phyloP scores from a whole-genome alignment of 1,140 invertebrate species.

The Drosophila simulans region DNA sequence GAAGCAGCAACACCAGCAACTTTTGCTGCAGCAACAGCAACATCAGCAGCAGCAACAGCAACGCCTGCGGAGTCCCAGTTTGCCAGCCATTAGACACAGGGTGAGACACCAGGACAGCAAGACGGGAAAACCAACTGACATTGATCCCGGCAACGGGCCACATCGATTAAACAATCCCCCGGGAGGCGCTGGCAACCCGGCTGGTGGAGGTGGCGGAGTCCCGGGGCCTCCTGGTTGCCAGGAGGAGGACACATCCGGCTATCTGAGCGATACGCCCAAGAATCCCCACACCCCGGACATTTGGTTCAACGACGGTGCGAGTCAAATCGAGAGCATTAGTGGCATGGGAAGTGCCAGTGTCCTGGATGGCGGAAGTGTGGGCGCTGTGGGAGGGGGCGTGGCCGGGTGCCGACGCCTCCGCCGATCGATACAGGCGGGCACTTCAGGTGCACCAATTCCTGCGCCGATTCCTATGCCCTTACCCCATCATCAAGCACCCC shows the following conservation, averaged over 20 bases:
- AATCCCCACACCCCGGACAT: conserved; percentile 81
- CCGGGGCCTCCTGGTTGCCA: conserved; percentile 76
- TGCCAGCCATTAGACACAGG: conserved; percentile 74
- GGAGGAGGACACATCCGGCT: conserved; percentile 88
- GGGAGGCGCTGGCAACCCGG: conserved; percentile 25
- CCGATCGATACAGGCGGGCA: conserved; percentile 64
- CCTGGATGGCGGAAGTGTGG: conserved; percentile 30
- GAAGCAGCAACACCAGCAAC: conserved; percentile 48
- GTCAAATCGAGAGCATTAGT: conserved; percentile 75
- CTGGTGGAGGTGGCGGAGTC: conserved; percentile 12
- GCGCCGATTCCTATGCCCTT: conserved; percentile 17
- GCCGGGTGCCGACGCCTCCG: conserved; percentile 57
- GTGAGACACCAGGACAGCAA: conserved; percentile 47
- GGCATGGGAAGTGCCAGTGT: conserved; percentile 67
- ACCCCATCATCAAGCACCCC: conserved; percentile 9
- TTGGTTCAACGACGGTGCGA: conserved; percentile 80
- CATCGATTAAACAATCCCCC: conserved; percentile 67
- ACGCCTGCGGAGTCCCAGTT: conserved; percentile 79
- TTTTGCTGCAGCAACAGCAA: conserved; percentile 29
- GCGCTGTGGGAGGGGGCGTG: conserved; percentile 18
- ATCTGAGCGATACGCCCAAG: conserved; percentile 87
- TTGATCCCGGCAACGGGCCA: conserved; percentile 67
- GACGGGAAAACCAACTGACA: conserved; percentile 49
- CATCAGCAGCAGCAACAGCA: conserved; percentile 34
- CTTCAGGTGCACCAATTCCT: conserved; percentile 26